Evolutionary conservation across 2,797 vertebrate species (phyloP).

Genomic region (Enteromius argenteus): DNA sequence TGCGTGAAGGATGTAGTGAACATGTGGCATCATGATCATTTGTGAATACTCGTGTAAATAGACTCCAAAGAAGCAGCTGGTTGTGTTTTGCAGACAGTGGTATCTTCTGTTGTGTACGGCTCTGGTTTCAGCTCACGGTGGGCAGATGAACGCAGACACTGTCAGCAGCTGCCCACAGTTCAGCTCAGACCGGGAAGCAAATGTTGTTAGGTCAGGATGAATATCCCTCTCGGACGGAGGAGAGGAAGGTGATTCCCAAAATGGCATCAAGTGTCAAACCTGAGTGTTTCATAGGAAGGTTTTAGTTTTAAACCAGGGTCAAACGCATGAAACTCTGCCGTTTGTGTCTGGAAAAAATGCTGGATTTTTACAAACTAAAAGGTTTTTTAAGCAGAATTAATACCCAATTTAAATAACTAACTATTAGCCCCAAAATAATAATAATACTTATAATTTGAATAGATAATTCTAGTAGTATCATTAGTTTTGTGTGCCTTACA

Average conservation of each 20-base stretch:
- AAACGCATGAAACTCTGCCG: background rate
- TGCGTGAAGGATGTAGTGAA: constrained; percentile 24
- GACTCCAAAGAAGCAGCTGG: constrained; percentile 25
- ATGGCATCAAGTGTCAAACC: constrained; percentile 1
- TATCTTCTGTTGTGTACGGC: background rate
- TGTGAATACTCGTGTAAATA: constrained; percentile 41
- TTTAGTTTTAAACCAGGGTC: constrained; percentile 8
- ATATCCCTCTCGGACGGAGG: background rate
- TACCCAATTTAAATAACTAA: background rate
- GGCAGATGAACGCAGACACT: constrained; percentile 49
- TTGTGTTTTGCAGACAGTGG: constrained; percentile 30
- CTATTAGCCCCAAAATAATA: background rate
- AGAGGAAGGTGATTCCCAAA: background rate
- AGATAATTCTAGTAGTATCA: background rate
- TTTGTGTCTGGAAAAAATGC: background rate
- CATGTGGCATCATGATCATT: constrained; percentile 28
- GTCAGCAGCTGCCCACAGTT: constrained; percentile 1
- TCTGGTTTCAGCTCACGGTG: constrained; percentile 55
- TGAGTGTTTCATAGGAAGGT: background rate
- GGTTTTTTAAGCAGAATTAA: background rate
- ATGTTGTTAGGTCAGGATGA: background rate
- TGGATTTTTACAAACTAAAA: background rate
- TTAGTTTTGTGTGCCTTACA: background rate
- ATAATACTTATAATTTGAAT: background rate
- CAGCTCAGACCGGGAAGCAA: background rate